Conservation (phyloP, 2,113 vertebrate species). For the Mormyrus lacerda region DNA sequence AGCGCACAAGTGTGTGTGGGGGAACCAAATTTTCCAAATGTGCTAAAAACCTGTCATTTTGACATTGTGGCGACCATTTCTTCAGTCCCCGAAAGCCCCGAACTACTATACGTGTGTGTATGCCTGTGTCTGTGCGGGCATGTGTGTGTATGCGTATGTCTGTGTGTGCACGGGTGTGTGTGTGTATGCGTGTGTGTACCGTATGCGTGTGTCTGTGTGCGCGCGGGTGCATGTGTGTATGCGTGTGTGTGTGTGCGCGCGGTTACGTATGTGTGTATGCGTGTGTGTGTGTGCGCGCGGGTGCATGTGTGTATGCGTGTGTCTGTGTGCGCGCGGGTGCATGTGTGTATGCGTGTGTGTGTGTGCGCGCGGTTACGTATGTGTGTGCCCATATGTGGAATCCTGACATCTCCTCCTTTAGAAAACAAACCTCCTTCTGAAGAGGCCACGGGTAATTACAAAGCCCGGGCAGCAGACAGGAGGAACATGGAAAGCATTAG, state of each 20-base stretch:
- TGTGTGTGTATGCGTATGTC: no score
- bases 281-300: no score
- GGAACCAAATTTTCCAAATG: neutral
- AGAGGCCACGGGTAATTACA: neutral
- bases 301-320: neutral
- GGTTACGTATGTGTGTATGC: no score
- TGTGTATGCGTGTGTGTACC: no score
- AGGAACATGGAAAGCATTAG: constrained; percentile 1
- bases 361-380: neutral
- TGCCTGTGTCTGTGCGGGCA: no score
- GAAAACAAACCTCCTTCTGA: neutral
- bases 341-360: neutral
- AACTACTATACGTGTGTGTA: no score
- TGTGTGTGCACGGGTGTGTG: no score
- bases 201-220: no score
- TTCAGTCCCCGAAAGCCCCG: no score
- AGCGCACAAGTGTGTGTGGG: neutral
- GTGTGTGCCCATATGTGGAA: neutral
- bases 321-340: neutral
- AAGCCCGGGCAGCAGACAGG: neutral
- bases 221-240: no score
- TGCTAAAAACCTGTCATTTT: neutral
- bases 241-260: no score
- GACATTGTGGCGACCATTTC: neutral
- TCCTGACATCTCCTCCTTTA: neutral